Conservation (phyloP, 1,140 invertebrate genomes). For the Zaprionus davidi region DNA sequence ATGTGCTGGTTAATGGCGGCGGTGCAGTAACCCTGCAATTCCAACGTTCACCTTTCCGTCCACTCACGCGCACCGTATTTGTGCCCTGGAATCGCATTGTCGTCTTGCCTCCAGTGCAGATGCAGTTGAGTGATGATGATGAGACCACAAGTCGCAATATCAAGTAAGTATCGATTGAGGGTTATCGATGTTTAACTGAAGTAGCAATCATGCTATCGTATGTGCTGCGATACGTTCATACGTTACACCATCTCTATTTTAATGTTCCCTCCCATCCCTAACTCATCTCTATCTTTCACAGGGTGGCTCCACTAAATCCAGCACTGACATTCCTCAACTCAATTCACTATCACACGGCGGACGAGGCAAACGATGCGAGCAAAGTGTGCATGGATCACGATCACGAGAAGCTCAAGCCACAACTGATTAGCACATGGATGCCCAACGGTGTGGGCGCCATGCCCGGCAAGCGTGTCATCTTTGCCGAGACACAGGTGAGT, state of each 20-base stretch:
- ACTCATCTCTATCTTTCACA: constrained; percentile 23
- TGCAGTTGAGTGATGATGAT: constrained; percentile 92
- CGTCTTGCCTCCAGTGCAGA: constrained; percentile 93
- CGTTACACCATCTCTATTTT: not conserved
- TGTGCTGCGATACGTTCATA: not conserved
- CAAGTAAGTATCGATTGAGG: constrained; percentile 83
- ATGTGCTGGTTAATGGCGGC: constrained; percentile 98
- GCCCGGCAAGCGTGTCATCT: constrained; percentile 92
- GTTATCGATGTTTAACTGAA: not conserved
- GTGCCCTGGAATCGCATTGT: constrained; percentile 98
- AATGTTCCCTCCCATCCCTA: not conserved
- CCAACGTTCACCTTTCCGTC: constrained; percentile 95
- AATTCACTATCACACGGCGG: constrained; percentile 85
- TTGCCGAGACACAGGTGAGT: constrained; percentile 93
- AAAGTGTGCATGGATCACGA: constrained; percentile 93
- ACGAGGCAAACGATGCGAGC: constrained; percentile 84
- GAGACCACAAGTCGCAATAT: constrained; percentile 85
- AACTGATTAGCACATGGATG: constrained; percentile 94
- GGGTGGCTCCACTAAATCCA: constrained; percentile 84
- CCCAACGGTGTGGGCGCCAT: constrained; percentile 93
- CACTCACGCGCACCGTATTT: constrained; percentile 93
- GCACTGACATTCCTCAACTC: constrained; percentile 87
- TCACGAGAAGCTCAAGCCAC: constrained; percentile 91
- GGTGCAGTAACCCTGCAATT: constrained; percentile 99
- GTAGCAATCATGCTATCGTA: not conserved